Evolutionary conservation across 2,888 invertebrate genomes (phyloP), one percentile per base, ranked within the genome.

Genomic region (Sphaerophoria taeniata): DNA sequence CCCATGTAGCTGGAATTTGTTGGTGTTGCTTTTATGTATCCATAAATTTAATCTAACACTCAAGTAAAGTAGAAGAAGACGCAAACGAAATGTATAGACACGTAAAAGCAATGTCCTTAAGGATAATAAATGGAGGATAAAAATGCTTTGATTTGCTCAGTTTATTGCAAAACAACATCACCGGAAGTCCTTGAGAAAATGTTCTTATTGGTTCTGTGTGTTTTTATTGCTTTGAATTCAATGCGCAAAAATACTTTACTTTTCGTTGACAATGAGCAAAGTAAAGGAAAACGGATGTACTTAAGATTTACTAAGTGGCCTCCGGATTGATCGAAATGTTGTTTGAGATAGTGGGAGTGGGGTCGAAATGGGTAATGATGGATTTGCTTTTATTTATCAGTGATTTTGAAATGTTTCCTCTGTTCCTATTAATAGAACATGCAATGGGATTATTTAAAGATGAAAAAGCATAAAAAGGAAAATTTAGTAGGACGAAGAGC

Each of bases 51-150:
- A 12, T 36, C 51, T 36, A 16, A 36, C 36, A 51, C 51, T 34
- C 16, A 24, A 12, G 5, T 14, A 4, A 39, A 9, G 16, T 0
- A 0, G 11, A 36, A 36, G 9, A 33, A 0, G 61, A 9, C n/a
- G 14, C 39, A 39, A 9, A 45, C 9, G 7, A 9, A 24, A 45
- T 6, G 49, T 36, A 51, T 24, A 24, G 24, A 47, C 9, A 47
- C 6, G 36, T 56, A 43, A 67, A 39, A 53, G 24, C 39, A 67
- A 43, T 31, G 53, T 53, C 67, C 53, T 53, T 53, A 4, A 4
- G 39, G 53, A 53, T 67, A 67, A 67, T 53, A 67, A 67, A 67
- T 53, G 9, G 53, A 67, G 31, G 31, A 67, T 67, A 53, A 67
- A 43, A 67, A 39, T 53, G 14, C 53, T 67, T 67, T 53, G 67